These are phyloP conservation scores for Apodemus agrarius DNA, from an alignment of 2,797 vertebrate species.

Conservation along the genomic window DNA sequence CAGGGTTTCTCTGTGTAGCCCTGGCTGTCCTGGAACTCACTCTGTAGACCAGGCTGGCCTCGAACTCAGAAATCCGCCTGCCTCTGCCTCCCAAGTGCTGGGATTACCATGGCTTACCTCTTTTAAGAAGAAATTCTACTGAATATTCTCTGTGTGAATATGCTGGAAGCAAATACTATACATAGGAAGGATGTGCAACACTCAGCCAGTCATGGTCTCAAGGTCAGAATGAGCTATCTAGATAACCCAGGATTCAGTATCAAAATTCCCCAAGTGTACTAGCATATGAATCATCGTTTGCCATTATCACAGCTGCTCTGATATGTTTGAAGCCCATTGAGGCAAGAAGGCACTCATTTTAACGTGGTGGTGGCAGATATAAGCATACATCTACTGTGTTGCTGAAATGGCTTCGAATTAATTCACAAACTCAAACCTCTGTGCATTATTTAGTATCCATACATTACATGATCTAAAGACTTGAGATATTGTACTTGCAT, in stretches of 20 bases:
- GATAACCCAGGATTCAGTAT: background rate
- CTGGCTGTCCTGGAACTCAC: too few species aligned
- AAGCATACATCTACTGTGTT: background rate
- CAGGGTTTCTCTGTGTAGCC: too few species aligned
- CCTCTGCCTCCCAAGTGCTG: too few species aligned
- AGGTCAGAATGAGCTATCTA: background rate
- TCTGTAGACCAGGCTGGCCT: too few species aligned
- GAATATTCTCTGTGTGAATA: background rate
- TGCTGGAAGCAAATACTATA: background rate
- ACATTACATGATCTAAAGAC: background rate
- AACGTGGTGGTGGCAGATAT: background rate
- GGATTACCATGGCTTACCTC: background rate
- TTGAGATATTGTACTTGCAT: conserved; percentile 15
- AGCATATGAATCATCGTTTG: background rate
- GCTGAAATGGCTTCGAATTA: conserved; percentile 1
- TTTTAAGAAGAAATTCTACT: conserved; percentile 16
- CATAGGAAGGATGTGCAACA: background rate
- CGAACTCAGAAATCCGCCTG: too few species aligned
- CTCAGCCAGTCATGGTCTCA: background rate
- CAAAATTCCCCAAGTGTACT: background rate
- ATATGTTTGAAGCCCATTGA: background rate
- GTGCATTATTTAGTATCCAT: background rate
- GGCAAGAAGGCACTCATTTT: background rate
- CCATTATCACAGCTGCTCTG: background rate
- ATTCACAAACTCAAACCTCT: background rate